Evolutionary conservation across 2,113 vertebrate genomes (phyloP), one percentile per base, ranked within the genome.

Genomic region (Acanthochromis polyacanthus): DNA sequence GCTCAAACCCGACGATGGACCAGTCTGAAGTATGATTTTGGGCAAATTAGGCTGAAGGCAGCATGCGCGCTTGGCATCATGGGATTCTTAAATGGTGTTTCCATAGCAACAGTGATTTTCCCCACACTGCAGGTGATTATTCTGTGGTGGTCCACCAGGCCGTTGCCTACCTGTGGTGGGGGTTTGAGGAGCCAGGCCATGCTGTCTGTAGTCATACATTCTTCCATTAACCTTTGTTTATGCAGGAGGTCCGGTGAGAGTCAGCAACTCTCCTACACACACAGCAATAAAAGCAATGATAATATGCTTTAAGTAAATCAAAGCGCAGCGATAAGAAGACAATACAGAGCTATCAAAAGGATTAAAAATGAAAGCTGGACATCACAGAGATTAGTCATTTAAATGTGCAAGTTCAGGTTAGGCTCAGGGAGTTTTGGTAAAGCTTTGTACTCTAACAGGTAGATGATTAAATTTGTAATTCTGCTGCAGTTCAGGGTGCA

Each of bases 41-140:
- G 73, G 53, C 19, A 82, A 87, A 88, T 88, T 75, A 86, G 64
- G 8, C 71, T 69, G 66, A 65, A 70, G 71, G 71, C 78, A 69
- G 71, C 62, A 32, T 75, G n/a, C 51, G 71, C 0, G 3, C 59
- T 57, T 46, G 52, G 71, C 64, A 81, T 71, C 71, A 51, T 30
- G 76, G 81, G 63, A 65, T 70, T 77, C 57, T 79, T 83, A 78
- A 91, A 82, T 75, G 80, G 58, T 85, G 88, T 90, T 89, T 83
- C 87, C 87, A 90, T 88, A 65, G 89, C 75, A 92, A 92, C 90
- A 75, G 80, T 73, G 64, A 72, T 84, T 78, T 36, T 75, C 71
- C 81, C 56, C 38, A 77, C 66, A 56, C 66, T 51, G 79, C 30
- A 84, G 83, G 85, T 87, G 72, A 89, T 87, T 62, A 61, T 81